Conservation (phyloP, 2,113 vertebrate species). For the Spermophilus dauricus region DNA sequence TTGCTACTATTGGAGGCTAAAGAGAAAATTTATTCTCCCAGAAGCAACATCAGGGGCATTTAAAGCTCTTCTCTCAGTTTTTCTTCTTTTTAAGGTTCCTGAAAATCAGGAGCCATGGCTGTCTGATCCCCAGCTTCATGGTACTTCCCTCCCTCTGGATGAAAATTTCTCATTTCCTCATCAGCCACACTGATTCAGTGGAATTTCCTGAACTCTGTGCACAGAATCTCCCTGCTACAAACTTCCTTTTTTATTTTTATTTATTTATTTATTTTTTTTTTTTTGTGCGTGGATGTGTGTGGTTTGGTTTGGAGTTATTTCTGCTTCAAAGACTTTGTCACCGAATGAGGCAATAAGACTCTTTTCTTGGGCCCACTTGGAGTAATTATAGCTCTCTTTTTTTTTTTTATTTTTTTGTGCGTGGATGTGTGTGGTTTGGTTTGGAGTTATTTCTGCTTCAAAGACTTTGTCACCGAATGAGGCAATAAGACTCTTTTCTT, state of each 20-base stretch:
- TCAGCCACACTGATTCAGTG: conserved; percentile 42
- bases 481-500: neutral
- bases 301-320: conserved; percentile 55
- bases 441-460: conserved; percentile 71
- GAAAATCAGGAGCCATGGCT: conserved; percentile 17
- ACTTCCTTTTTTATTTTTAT: conserved; percentile 54
- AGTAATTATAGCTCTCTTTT: neutral
- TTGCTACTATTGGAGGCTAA: neutral
- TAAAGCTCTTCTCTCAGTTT: neutral
- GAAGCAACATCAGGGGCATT: neutral
- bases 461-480: neutral
- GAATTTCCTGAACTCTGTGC: conserved; percentile 57
- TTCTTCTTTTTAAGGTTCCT: neutral
- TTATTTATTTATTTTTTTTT: neutral
- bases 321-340: conserved; percentile 46
- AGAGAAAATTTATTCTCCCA: neutral
- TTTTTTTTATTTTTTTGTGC: neutral
- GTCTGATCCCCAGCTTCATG: neutral
- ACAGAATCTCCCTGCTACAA: neutral
- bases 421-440: neutral
- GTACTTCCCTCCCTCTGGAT: neutral
- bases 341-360: neutral
- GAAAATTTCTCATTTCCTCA: neutral
- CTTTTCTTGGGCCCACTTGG: neutral
- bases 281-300: neutral